Evolutionary conservation across 2,113 vertebrate species (phyloP).

Genomic region (Amazona guildingii): DNA sequence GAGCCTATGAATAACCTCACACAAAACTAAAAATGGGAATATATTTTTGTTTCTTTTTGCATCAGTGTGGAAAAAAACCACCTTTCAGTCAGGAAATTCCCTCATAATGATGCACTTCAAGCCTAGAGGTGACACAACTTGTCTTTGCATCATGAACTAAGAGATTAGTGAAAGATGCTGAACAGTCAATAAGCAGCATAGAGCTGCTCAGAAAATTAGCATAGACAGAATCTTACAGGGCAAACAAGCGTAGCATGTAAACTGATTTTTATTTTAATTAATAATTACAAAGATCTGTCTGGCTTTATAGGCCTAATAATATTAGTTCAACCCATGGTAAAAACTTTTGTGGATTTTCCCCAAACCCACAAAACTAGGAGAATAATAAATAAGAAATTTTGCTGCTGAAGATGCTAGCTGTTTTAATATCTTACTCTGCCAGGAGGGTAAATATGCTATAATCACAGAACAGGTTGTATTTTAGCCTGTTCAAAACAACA

Average conservation of each 20-base stretch:
- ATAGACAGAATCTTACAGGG: not conserved
- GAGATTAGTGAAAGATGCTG: not conserved
- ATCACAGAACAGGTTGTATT: not conserved
- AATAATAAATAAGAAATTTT: not conserved
- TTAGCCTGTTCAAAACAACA: not conserved
- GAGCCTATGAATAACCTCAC: not conserved
- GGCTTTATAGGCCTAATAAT: not conserved
- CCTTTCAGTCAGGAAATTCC: not conserved
- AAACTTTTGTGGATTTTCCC: not conserved
- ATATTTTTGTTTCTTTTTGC: not conserved
- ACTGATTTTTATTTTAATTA: not conserved
- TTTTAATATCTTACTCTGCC: not conserved
- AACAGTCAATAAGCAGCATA: not conserved
- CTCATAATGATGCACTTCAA: not conserved
- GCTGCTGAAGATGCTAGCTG: not conserved
- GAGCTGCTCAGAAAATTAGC: not conserved
- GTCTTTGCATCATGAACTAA: not conserved
- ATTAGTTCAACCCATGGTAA: not conserved
- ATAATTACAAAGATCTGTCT: not conserved
- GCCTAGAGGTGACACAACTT: not conserved
- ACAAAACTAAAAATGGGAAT: not conserved
- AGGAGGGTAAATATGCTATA: not conserved
- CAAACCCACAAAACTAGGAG: not conserved
- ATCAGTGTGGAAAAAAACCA: not conserved
- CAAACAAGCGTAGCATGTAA: not conserved